Percentiles rank a stretch among this genome's conserved stretches.
Conservation (phyloP, 2,113 vertebrate genomes). For the Pteropus alecto region DNA sequence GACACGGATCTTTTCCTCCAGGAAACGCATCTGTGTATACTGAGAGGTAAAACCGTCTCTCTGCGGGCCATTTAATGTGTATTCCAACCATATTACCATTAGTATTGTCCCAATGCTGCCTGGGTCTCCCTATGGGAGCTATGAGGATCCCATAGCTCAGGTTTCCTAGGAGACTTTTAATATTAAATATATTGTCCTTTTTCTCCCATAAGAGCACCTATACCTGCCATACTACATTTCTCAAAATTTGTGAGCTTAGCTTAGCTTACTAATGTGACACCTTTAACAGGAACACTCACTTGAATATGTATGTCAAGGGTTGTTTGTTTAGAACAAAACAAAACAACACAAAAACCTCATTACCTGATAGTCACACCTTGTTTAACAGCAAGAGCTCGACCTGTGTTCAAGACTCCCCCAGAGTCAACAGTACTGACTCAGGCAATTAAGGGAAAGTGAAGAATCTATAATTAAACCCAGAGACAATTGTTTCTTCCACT, state of each 20-base stretch:
- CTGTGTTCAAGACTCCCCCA: background rate
- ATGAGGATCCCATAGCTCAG: background rate
- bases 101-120: background rate
- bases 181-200: background rate
- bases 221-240: background rate
- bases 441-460: conserved; percentile 52
- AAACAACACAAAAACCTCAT: conserved; percentile 14
- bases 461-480: conserved; percentile 65
- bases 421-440: conserved; percentile 43
- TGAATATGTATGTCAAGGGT: background rate
- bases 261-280: background rate
- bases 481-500: conserved; percentile 61
- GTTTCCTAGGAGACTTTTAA: background rate
- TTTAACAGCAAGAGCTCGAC: conserved; percentile 9
- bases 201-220: background rate
- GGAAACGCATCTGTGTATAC: background rate
- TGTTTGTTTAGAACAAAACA: conserved; percentile 25
- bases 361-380: conserved; percentile 10
- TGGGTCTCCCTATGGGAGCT: background rate
- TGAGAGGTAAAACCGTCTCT: background rate
- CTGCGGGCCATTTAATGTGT: background rate
- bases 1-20: background rate
- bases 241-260: background rate
- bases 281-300: background rate
- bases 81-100: background rate